Evolutionary conservation across 1,140 invertebrate species (phyloP).

Genomic region (Caerostris extrusa): DNA sequence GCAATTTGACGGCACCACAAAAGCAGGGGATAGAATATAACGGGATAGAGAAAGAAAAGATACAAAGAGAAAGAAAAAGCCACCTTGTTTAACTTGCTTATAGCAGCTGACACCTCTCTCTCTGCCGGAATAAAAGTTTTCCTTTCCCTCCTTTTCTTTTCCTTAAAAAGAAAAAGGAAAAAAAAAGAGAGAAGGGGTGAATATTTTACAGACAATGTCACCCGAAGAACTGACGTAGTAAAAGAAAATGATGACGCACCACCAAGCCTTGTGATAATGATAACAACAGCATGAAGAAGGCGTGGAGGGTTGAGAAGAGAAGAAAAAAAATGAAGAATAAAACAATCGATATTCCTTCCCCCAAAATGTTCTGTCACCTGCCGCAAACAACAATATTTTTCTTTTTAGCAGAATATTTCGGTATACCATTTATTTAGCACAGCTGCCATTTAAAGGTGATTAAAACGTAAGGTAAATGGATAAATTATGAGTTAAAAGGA

Average conservation of each 20-base stretch:
- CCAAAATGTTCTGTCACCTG: slow-evolving; percentile 31
- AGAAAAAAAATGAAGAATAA: no score
- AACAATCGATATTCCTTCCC: slow-evolving; percentile 22
- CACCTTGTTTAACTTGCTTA: slow-evolving; percentile 76
- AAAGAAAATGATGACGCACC: slow-evolving; percentile 75
- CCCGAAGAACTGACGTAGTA: slow-evolving; percentile 60
- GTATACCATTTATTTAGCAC: not conserved
- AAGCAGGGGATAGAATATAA: slow-evolving; percentile 29
- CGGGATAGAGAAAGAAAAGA: not conserved
- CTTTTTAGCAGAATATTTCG: not conserved
- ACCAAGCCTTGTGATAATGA: slow-evolving; percentile 66
- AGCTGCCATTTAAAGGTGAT: slow-evolving; percentile 55
- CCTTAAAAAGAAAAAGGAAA: slow-evolving; percentile 26
- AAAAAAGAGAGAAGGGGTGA: slow-evolving; percentile 64
- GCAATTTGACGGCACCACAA: slow-evolving; percentile 62
- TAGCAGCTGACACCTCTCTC: slow-evolving; percentile 72
- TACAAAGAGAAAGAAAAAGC: slow-evolving; percentile 39
- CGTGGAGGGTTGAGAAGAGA: not conserved
- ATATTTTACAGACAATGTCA: slow-evolving; percentile 76
- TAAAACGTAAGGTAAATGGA: slow-evolving; percentile 5
- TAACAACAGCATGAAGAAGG: slow-evolving; percentile 55
- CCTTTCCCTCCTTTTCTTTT: slow-evolving; percentile 21
- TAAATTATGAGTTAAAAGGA: not conserved
- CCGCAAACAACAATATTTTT: slow-evolving; percentile 34
- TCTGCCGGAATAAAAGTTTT: slow-evolving; percentile 39